Conservation (phyloP, 2,888 invertebrate species). For the Spialia ferax region DNA sequence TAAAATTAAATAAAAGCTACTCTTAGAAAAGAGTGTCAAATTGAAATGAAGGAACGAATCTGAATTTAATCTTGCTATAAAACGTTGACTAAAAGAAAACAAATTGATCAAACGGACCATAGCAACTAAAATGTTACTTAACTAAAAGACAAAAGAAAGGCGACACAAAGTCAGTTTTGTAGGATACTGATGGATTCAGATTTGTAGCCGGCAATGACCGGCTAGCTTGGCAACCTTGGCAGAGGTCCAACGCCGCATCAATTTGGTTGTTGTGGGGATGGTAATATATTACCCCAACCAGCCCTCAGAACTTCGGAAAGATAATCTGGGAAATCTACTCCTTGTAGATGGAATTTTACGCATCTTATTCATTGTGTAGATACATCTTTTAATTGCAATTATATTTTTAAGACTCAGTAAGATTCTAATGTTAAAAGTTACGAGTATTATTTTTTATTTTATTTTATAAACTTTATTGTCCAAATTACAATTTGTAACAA, state of each 20-base stretch:
- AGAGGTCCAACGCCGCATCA: constrained; percentile 7
- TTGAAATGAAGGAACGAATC: not conserved
- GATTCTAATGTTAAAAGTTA: too few relatives aligned
- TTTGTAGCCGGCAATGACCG: constrained; percentile 1
- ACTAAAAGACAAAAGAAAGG: too few relatives aligned
- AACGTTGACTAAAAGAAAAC: not conserved
- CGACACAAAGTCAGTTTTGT: too few relatives aligned
- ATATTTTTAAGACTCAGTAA: too few relatives aligned
- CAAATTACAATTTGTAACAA: too few relatives aligned
- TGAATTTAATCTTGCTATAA: too few relatives aligned
- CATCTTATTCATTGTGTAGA: not conserved
- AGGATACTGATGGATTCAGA: not conserved
- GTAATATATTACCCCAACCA: not conserved
- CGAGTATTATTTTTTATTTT: too few relatives aligned
- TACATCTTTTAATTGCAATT: too few relatives aligned
- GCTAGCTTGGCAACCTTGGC: not conserved
- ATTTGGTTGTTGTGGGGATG: not conserved
- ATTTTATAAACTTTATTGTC: too few relatives aligned
- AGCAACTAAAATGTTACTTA: too few relatives aligned
- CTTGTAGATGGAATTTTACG: not conserved
- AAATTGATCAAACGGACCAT: too few relatives aligned
- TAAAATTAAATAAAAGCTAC: not conserved
- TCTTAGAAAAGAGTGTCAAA: not conserved
- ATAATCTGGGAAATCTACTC: not conserved
- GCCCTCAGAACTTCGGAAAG: not conserved